Evolutionary conservation across 2,113 vertebrate species (phyloP), one percentile per base, ranked within the genome.

Genomic region (Ammodytes marinus): DNA sequence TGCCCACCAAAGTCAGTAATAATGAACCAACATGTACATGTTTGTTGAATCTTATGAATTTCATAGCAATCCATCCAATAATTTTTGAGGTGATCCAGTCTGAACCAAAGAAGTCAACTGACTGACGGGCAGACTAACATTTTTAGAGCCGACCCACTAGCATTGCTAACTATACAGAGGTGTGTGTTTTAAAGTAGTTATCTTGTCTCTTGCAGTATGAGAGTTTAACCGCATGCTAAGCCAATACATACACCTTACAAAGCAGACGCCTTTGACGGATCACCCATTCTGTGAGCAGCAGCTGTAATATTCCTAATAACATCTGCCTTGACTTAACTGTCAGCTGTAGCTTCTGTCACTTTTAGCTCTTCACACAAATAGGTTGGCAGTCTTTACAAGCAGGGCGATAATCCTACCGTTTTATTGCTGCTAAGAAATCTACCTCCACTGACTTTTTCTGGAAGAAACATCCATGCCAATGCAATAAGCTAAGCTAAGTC

Each of bases 331-430:
- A 90, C 87, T 84, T 85, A 86, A 86, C 75, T 88, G 85, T 91
- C 86, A 86, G 86, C 87, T 86, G 86, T 82, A 85, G 79, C 71
- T 85, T 80, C 89, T 91, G 91, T 91, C 87, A 77, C 83, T 84
- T 90, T 91, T 91, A 89, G 90, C 84, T 88, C 90, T 89, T 94
- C 65, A 80, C 79, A 78, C 76, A 93, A 93, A 88, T 85, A 82
- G 84, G 85, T 84, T 85, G 61, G 70, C 73, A 73, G 88, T 80
- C 91, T 95, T 94, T 94, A 94, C 92, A 94, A 94, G 89, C 84
- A 40, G 60, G 77, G 92, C 12, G 92, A 95, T 95, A 94, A 95
- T 95, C 93, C 93, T 50, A 91, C 83, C 80, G 27, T 91, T 94
- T 94, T 94, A 94, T 90, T 91, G 92, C 89, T 89, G 81, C 85